A percentile compares a stretch with the other conserved stretches of the same genome.
Evolutionary conservation across 2,797 vertebrate species (phyloP).

Genomic region (Decapterus maruadsi): DNA sequence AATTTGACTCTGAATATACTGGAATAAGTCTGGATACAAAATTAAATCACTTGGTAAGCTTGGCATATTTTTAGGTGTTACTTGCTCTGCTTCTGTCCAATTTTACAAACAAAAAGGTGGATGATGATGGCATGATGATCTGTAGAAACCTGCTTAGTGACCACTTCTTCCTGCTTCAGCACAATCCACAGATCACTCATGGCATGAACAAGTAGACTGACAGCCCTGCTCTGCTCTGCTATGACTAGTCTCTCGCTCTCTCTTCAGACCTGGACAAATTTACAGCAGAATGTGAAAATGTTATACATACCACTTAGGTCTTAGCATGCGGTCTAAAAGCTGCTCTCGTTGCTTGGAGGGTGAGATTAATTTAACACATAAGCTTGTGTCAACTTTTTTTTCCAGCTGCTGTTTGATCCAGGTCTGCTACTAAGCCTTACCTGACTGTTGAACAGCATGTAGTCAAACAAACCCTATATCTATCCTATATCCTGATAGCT

Average conservation of each 20-base stretch:
- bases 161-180: constrained; percentile 61
- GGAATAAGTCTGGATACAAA: constrained; percentile 47
- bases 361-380: constrained; percentile 7
- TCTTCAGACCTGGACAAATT: constrained; percentile 27
- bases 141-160: constrained; percentile 61
- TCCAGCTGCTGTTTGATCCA: constrained; percentile 18
- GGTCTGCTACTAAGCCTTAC: not conserved
- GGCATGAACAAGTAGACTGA: constrained; percentile 62
- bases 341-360: not conserved
- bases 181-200: constrained; percentile 49
- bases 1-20: constrained; percentile 36
- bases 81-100: constrained; percentile 63
- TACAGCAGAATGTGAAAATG: not conserved
- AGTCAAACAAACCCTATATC: too few relatives aligned
- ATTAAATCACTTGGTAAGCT: constrained; percentile 60
- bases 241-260: constrained; percentile 12
- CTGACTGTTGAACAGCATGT: constrained; percentile 8
- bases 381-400: constrained; percentile 11
- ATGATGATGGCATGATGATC: constrained; percentile 69
- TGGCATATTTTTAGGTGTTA: constrained; percentile 61
- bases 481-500: not conserved
- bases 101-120: constrained; percentile 33
- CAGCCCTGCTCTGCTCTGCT: constrained; percentile 46
- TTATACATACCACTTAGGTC: not conserved
- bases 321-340: not conserved